Evolutionary conservation across 2,797 vertebrate species (phyloP).

Genomic region (Pogonophryne albipinna): DNA sequence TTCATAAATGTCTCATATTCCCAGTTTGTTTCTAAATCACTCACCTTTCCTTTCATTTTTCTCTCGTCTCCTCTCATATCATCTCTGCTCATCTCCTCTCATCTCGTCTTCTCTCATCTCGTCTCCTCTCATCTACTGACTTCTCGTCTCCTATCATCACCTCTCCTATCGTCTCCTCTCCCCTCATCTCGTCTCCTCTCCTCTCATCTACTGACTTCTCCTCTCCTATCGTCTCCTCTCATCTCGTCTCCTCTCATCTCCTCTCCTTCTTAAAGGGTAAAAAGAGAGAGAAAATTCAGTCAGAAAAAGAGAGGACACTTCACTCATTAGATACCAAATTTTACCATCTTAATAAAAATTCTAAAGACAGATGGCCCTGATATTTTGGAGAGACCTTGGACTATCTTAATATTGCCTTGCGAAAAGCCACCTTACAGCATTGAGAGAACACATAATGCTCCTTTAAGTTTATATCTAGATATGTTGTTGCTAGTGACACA

Average conservation of each 20-base stretch:
- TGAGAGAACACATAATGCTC: not conserved
- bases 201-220: not conserved
- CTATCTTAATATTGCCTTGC: constrained; percentile 1
- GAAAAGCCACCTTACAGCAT: not conserved
- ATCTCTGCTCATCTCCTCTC: not conserved
- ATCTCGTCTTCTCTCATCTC: not conserved
- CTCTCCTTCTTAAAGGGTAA: too few species aligned
- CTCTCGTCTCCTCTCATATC: not conserved
- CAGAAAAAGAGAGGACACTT: too few species aligned
- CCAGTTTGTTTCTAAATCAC: constrained; percentile 26
- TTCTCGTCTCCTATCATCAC: not conserved
- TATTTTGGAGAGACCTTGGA: constrained; percentile 6
- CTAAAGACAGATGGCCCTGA: not conserved
- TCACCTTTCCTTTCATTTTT: not conserved
- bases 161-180: not conserved
- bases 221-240: not conserved
- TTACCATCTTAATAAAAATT: too few species aligned
- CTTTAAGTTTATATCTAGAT: not conserved
- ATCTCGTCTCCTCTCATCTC: not conserved
- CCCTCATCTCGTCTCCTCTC: not conserved
- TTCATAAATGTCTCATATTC: constrained; percentile 50
- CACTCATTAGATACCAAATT: too few species aligned
- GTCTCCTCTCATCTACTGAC: not conserved
- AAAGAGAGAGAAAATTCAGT: too few species aligned
- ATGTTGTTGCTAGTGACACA: not conserved